Base-by-base conservation (phyloP, 2,797 vertebrate species). In the Trachurus trachurus region DNA sequence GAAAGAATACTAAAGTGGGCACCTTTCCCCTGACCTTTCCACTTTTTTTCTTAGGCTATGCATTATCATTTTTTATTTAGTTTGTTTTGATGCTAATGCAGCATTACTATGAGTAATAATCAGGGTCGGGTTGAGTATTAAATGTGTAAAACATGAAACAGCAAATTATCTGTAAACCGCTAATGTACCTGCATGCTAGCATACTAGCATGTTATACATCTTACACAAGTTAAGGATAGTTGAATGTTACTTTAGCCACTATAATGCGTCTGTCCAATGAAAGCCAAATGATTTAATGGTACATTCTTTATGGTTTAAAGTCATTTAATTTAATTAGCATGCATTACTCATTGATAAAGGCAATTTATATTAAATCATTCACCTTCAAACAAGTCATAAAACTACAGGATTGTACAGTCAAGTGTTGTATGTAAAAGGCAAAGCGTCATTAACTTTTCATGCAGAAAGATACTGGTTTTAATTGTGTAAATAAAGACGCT, bases 401-500 rank as follows among this genome's bases (percentile, higher is more conserved):
- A 11, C 39, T 0, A 5, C 13, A 2, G 3, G 19, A n/a, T 31
- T 31, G 15, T 3, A 29, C 8, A 34, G 37, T n/a, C 12, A 62
- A 71, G 8, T 42, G 8, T 17, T 34, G 31, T 34, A 34, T 34
- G 31, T 34, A 6, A 34, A 34, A 34, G 31, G 31, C 31, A 34
- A 34, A 34, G 31, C 31, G 5, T 34, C 31, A 47, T 37, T 0
- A 50, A 13, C 60, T 56, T 29, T 52, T 57, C 16, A 22, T 52
- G 45, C 17, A 19, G 12, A 22, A 5, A 29, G 19, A 42, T 19
- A 53, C 1, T 31, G 2, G 0, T 39, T 53, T 50, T 53, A 47
- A 53, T 29, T 73, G 12, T 52, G 9, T 26, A 69, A 37, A 58
- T 57, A 74, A 34, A 56, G 39, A 61, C 8, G 44, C 31, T 1